Evolutionary conservation across 2,113 vertebrate genomes (phyloP), one percentile per base, ranked within the genome.

Genomic region (Alexandromys fortis): DNA sequence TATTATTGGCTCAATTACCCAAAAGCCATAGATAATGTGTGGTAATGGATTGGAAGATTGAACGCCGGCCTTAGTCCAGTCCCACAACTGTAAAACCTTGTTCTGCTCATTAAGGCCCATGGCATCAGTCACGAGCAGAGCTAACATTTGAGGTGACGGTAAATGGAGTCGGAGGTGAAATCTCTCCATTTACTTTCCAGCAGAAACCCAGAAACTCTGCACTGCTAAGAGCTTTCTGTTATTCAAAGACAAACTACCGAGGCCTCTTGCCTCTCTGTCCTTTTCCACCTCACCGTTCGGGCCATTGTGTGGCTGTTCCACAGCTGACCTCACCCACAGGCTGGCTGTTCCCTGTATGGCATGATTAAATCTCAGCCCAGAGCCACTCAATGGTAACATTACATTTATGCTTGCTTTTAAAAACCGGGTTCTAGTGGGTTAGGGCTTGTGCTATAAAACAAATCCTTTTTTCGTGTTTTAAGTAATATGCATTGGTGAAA

Each of bases 1-100:
- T 96, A 98, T 95, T 98, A 85, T 98, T 98, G 98, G 98, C 98
- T 98, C 97, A 98, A 98, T 98, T 98, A 98, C 97, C 96, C 97
- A 95, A 98, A 98, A 98, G 55, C 85, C 96, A 94, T 61, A 98
- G 94, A 98, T 96, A 98, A 98, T 96, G 92, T 72, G 90, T 96
- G 97, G 94, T 97, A 98, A 96, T 97, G 98, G 97, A 1, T 91
- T 58, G 61, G 94, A 97, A 96, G 96, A 93, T 90, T 70, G 70
- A 98, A 97, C 91, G 79, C 49, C 85, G 97, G 78, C 21, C 65
- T 49, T 68, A 86, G 82, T 89, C 63, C 33, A 72, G 17, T 72
- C 42, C n/a, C 90, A 91, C 95, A 94, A 68, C 4, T 13, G 75
- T 77, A 86, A 79, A 85, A 78, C 93, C 87, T 93, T 58, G 35